A percentile compares a stretch with the other conserved stretches of the same genome.
phyloP scores from a whole-genome alignment of 2,113 vertebrate genomes.

The Lonchura striata region DNA sequence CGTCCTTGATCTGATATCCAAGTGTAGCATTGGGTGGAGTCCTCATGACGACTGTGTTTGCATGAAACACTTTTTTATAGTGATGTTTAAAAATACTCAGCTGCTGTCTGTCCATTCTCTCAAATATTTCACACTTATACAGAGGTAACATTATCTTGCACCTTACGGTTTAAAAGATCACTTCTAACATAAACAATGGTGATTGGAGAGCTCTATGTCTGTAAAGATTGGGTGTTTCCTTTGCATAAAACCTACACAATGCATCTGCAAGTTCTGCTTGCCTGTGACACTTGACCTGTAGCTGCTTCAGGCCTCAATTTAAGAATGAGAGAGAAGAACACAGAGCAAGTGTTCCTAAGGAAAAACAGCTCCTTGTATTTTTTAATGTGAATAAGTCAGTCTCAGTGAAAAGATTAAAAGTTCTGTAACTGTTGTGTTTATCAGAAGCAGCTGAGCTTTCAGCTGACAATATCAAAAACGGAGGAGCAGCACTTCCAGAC shows the following conservation, averaged over 20 bases:
- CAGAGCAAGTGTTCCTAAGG: not conserved
- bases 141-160: not conserved
- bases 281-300: not conserved
- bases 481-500: fast-evolving
- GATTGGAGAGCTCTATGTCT: not conserved
- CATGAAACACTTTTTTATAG: not conserved
- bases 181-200: not conserved
- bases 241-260: not conserved
- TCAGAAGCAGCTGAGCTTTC: not conserved
- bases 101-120: not conserved
- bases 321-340: not conserved
- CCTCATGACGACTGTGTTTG: fast-evolving
- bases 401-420: not conserved
- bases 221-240: not conserved
- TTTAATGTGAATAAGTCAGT: not conserved
- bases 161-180: not conserved
- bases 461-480: not conserved
- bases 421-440: not conserved
- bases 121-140: not conserved
- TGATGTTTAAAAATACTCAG: not conserved
- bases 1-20: not conserved
- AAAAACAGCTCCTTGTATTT: not conserved
- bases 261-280: not conserved
- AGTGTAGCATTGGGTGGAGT: not conserved
- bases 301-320: not conserved